Percentiles rank a stretch among this genome's conserved stretches.
These are phyloP conservation scores for Pachyuromys duprasi DNA, from an alignment of 2,797 vertebrate genomes.

Conservation along the genomic window DNA sequence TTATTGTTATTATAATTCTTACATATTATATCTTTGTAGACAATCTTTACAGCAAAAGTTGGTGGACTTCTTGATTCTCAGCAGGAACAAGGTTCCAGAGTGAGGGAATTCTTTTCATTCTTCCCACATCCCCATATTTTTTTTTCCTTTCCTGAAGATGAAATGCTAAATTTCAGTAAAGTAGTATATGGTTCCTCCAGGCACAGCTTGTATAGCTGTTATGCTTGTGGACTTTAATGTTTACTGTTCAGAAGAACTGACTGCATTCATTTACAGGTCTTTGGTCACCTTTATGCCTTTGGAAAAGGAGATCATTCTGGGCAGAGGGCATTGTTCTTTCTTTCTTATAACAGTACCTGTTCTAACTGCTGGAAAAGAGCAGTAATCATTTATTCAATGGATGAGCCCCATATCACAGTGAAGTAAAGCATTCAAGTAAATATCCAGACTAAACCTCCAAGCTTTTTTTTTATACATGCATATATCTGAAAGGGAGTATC, in stretches of 20 bases:
- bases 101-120: not conserved
- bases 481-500: not conserved
- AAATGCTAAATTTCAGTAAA: not conserved
- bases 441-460: not conserved
- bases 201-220: not conserved
- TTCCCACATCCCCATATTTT: not conserved
- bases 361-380: not conserved
- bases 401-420: not conserved
- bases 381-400: not conserved
- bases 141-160: not conserved
- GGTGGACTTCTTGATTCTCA: not conserved
- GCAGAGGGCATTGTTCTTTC: not conserved
- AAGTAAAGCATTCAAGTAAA: not conserved
- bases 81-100: not conserved
- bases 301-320: not conserved
- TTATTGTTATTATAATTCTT: not conserved
- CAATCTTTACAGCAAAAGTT: no score
- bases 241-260: not conserved
- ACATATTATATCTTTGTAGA: not conserved
- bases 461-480: not conserved
- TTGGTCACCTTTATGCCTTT: not conserved
- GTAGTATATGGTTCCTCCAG: not conserved
- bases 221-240: not conserved
- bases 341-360: not conserved
- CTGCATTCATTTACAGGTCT: not conserved